Evolutionary conservation across 1,140 invertebrate species (phyloP).

Genomic region (Ooceraea biroi): DNA sequence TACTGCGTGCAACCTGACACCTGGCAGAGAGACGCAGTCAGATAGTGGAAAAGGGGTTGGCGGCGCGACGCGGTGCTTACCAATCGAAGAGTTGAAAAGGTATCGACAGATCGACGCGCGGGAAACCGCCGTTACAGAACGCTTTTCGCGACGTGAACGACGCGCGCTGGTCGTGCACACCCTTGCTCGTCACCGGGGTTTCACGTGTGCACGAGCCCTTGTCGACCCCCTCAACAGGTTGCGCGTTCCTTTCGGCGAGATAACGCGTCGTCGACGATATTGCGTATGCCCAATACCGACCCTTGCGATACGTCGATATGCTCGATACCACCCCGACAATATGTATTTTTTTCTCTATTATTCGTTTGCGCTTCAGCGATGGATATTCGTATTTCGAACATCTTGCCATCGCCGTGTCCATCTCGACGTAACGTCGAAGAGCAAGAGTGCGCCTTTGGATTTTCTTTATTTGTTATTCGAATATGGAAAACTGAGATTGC

Average conservation of each 20-base stretch:
- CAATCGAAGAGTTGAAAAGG: constrained; percentile 72
- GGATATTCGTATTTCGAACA: background rate
- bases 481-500: background rate
- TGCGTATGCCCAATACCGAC: no score
- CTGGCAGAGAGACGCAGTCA: constrained; percentile 45
- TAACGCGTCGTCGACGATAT: constrained; percentile 55
- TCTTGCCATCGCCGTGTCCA: background rate
- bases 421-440: background rate
- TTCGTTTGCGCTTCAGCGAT: background rate
- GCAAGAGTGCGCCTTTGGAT: background rate
- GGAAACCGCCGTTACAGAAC: constrained; percentile 67
- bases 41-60: constrained; percentile 61
- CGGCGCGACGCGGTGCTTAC: constrained; percentile 62
- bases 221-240: constrained; percentile 75
- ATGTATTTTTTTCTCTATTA: background rate
- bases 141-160: constrained; percentile 46
- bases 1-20: constrained; percentile 42
- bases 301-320: constrained; percentile 30
- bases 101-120: constrained; percentile 75
- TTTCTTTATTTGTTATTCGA: background rate
- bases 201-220: constrained; percentile 14
- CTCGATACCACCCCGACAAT: background rate
- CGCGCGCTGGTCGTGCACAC: constrained; percentile 63
- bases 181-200: constrained; percentile 55
- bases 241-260: constrained; percentile 70